A percentile compares a stretch with the other conserved stretches of the same genome.
phyloP scores from a whole-genome alignment of 2,797 vertebrate genomes.

The Clamator glandarius region DNA sequence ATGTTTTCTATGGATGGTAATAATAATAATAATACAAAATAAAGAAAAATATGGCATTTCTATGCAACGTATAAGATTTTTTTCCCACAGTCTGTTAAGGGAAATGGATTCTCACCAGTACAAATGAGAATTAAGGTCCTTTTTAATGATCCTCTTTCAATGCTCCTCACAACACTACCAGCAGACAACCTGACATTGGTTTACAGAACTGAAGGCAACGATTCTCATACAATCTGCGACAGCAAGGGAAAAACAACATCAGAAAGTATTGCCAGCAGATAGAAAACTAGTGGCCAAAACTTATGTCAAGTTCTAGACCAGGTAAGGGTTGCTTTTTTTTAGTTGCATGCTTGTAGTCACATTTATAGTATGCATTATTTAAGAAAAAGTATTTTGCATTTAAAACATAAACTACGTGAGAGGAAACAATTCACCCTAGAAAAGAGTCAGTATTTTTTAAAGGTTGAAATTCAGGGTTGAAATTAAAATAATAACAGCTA shows the following conservation, averaged over 20 bases:
- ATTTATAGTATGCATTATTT: background rate
- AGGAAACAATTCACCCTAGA: background rate
- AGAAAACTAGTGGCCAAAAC: background rate
- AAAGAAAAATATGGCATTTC: background rate
- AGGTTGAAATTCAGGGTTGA: background rate
- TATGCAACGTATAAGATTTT: background rate
- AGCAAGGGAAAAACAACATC: background rate
- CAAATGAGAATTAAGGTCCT: background rate
- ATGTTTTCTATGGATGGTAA: background rate
- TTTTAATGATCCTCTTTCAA: background rate
- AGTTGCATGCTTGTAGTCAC: accelerated
- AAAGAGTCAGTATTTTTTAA: background rate
- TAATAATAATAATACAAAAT: background rate
- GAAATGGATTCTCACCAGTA: background rate
- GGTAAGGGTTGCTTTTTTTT: background rate
- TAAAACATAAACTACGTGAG: background rate
- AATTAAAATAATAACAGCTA: conserved; percentile 10
- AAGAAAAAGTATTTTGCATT: background rate
- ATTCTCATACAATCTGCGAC: background rate
- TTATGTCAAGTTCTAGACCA: background rate
- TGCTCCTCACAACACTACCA: background rate
- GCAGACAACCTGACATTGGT: background rate
- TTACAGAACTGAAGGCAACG: background rate
- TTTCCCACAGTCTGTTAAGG: background rate
- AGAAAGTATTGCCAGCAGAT: background rate